phyloP scores from a whole-genome alignment of 2,113 vertebrate genomes.

The Myiagra hebetior region DNA sequence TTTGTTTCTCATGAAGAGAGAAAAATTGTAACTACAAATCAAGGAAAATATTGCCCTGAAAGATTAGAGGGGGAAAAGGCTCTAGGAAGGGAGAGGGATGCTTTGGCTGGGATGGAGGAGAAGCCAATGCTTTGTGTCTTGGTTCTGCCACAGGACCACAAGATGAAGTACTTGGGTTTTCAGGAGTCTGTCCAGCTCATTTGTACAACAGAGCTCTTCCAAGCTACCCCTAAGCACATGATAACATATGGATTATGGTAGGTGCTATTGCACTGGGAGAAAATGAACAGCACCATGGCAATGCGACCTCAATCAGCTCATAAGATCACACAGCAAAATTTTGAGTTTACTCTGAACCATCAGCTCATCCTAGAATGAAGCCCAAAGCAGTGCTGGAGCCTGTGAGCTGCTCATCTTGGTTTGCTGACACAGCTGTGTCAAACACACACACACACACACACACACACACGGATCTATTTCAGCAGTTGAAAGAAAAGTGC shows the following conservation, averaged over 20 bases:
- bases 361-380: background rate
- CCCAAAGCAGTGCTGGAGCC: fast-evolving
- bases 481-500: background rate
- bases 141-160: background rate
- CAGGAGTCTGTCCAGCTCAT: background rate
- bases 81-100: background rate
- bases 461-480: fast-evolving
- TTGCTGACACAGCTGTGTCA: background rate
- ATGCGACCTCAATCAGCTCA: background rate
- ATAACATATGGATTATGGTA: background rate
- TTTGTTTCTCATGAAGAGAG: background rate
- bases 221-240: background rate
- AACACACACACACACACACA: background rate
- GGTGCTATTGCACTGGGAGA: background rate
- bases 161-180: background rate
- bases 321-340: background rate
- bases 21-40: background rate
- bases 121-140: background rate
- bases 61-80: background rate
- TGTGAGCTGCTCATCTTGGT: background rate
- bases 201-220: background rate
- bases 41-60: background rate
- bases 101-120: background rate
- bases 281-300: background rate
- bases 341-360: background rate